phyloP scores from a whole-genome alignment of 2,113 vertebrate genomes.

The Plectropomus leopardus region DNA sequence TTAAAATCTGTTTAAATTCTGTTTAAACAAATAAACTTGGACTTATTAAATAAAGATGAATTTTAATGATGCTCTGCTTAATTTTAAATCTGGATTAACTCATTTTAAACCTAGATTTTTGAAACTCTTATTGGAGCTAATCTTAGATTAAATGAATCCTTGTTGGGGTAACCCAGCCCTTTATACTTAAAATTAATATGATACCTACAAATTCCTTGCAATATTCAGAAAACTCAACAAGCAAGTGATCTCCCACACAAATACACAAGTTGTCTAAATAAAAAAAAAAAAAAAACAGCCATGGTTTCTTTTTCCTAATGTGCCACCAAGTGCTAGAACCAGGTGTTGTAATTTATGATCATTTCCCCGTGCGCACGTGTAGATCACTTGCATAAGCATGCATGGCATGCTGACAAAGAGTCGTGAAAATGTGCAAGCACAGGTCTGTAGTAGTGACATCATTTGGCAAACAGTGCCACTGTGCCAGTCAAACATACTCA shows the following conservation, averaged over 20 bases:
- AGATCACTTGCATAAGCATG: conserved; percentile 28
- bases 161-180: no score
- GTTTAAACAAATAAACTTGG: no score
- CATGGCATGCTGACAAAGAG: background rate
- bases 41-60: no score
- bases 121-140: no score
- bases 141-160: no score
- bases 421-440: conserved; percentile 32
- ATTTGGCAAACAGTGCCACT: conserved; percentile 8
- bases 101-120: no score
- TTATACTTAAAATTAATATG: background rate
- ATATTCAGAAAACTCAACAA: background rate
- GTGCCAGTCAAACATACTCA: background rate
- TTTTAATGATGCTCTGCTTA: no score
- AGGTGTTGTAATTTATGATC: conserved; percentile 3
- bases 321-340: conserved; percentile 4
- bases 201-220: background rate
- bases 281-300: background rate
- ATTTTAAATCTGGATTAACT: no score
- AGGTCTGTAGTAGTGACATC: conserved; percentile 37
- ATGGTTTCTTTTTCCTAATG: background rate
- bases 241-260: background rate
- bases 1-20: no score
- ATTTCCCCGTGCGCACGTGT: background rate
- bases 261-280: background rate